phyloP scores from a whole-genome alignment of 2,888 invertebrate genomes.

The Athalia circularis region DNA sequence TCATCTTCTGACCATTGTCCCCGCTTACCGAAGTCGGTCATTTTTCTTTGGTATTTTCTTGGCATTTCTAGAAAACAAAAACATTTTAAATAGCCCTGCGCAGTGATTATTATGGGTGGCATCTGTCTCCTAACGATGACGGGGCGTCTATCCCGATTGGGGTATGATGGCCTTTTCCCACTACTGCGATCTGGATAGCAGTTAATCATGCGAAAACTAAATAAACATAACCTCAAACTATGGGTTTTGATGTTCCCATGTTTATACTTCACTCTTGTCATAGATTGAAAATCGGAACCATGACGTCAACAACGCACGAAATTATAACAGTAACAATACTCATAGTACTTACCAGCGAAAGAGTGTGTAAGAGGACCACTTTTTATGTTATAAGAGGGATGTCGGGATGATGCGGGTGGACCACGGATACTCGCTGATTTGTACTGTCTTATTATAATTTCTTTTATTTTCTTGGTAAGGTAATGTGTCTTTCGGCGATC shows the following conservation, averaged over 20 bases:
- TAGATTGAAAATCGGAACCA: constrained; percentile 19
- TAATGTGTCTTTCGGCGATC: too few species aligned
- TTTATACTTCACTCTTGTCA: constrained; percentile 1
- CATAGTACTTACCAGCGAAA: constrained; percentile 13
- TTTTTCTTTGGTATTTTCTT: constrained; percentile 6
- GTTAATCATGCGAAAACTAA: constrained; percentile 17
- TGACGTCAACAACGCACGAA: background rate
- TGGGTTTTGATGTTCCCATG: background rate
- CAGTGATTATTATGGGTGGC: constrained; percentile 8
- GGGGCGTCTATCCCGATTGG: constrained; percentile 20
- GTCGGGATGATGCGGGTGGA: too few species aligned
- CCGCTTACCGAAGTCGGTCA: constrained; percentile 8
- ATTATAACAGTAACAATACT: constrained; percentile 9
- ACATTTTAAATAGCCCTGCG: constrained; percentile 8
- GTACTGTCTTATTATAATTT: too few species aligned
- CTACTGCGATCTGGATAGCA: constrained; percentile 25
- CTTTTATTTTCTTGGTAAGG: too few species aligned
- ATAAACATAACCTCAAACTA: constrained; percentile 6
- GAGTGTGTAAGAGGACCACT: too few species aligned
- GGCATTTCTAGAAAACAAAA: constrained; percentile 29
- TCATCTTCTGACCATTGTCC: constrained; percentile 17
- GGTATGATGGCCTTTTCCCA: constrained; percentile 20
- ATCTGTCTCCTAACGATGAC: background rate
- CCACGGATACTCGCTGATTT: too few species aligned
- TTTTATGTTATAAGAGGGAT: too few species aligned